These are phyloP conservation scores for Cryptotermes secundus DNA, from an alignment of 1,140 invertebrate species.

Conservation along the genomic window DNA sequence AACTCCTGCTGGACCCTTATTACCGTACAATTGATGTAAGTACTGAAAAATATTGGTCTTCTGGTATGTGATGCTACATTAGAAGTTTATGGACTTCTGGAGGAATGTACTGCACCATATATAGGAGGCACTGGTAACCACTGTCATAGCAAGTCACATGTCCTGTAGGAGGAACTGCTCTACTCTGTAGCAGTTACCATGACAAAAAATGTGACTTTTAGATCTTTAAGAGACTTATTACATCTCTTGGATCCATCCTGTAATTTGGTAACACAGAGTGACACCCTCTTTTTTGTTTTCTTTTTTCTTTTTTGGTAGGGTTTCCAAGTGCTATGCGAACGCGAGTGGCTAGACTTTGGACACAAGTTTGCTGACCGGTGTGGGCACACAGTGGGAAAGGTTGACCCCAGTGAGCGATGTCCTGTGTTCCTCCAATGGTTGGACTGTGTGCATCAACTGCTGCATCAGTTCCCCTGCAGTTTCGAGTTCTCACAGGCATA, in stretches of 20 bases:
- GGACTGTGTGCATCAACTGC: slow-evolving; percentile 92
- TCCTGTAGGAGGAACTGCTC: too few species aligned
- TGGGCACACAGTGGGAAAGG: slow-evolving; percentile 77
- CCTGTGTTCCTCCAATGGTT: slow-evolving; percentile 98
- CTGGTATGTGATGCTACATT: too few species aligned
- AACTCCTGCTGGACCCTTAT: slow-evolving; percentile 90
- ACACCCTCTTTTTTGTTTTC: slow-evolving; percentile 2
- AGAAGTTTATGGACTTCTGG: too few species aligned
- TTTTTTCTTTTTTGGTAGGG: slow-evolving; percentile 60
- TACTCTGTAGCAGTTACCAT: too few species aligned
- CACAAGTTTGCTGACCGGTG: slow-evolving; percentile 96
- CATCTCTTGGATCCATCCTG: too few species aligned
- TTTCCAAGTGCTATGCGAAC: slow-evolving; percentile 86
- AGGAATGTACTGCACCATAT: too few species aligned
- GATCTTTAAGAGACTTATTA: too few species aligned
- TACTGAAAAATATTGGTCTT: too few species aligned
- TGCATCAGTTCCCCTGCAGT: slow-evolving; percentile 83
- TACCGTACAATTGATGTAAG: slow-evolving; percentile 86
- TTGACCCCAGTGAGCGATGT: slow-evolving; percentile 88
- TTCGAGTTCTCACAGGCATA: slow-evolving; percentile 95
- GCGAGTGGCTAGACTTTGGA: slow-evolving; percentile 95
- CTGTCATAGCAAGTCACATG: too few species aligned
- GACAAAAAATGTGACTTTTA: too few species aligned
- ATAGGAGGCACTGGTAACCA: too few species aligned
- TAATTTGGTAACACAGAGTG: too few species aligned